phyloP scores from a whole-genome alignment of 2,797 vertebrate genomes.

The Sorex maritimensis region DNA sequence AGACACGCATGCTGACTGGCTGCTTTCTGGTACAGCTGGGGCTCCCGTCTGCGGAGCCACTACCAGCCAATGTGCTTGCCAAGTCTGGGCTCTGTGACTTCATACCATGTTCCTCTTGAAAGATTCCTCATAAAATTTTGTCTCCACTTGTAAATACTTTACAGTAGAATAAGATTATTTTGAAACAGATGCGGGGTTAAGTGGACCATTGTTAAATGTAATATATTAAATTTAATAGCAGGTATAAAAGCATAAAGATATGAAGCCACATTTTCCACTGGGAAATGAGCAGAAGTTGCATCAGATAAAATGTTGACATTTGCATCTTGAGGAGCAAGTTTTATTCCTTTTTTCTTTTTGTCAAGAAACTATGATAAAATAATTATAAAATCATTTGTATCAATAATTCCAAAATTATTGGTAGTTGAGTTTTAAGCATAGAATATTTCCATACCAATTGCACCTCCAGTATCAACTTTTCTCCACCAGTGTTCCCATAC shows the following conservation, averaged over 20 bases:
- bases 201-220: slow-evolving; percentile 19
- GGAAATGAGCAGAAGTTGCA: slow-evolving; percentile 37
- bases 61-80: not conserved
- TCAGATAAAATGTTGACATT: slow-evolving; percentile 70
- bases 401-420: no score
- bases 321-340: slow-evolving; percentile 44
- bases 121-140: slow-evolving; percentile 30
- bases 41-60: fast-evolving
- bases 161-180: slow-evolving; percentile 58
- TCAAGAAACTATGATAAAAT: no score
- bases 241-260: not conserved
- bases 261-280: slow-evolving; percentile 52
- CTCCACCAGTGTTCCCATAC: no score
- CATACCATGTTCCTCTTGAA: not conserved
- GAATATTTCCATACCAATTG: no score
- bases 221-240: slow-evolving; percentile 56
- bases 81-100: not conserved
- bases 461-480: no score
- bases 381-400: no score
- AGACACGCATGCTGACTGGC: not conserved
- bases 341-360: not conserved
- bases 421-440: no score
- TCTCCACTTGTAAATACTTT: slow-evolving; percentile 9
- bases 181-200: slow-evolving; percentile 8
- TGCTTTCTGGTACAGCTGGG: not conserved